Evolutionary conservation across 1,140 invertebrate genomes (phyloP), one percentile per base, ranked within the genome.

Genomic region (Copidosoma floridanum): DNA sequence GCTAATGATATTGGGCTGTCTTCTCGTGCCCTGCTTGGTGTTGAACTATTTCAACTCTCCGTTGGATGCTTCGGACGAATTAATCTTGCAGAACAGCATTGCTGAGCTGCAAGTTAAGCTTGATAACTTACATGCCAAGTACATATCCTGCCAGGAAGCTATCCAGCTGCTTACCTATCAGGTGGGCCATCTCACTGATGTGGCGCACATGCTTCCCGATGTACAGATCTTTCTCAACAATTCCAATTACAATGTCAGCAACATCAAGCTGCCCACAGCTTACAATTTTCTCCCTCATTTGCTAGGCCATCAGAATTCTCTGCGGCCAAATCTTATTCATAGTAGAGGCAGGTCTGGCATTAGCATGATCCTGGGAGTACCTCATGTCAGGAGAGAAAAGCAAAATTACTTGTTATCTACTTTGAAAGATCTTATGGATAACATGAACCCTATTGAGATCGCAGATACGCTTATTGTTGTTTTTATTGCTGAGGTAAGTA

Each of bases 241-340:
- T 51, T 64, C 66, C 27, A 75, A 69, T 24, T 73, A 75, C 8
- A 80, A 79, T 55, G 56, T 74, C 7, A 77, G 76, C 2, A 78
- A 69, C 46, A 72, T 80, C 26, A 79, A 78, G 46, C 76, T 92
- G 44, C 91, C 92, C 11, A 89, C 89, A 53, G 86, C 92, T 50
- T 94, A 90, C 77, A 88, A 91, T 69, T 93, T 95, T 70, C 80
- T 97, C 46, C 94, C 95, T 1, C 92, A 97, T 80, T 82, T 97
- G 20, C 82, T 93, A 41, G 88, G 90, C 43, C 86, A 91, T 72
- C 87, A 89, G 0, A 84, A 85, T 64, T 92, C 91, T 68, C 78
- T 95, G 37, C 82, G 86, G 40, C 92, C 94, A 7, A 88, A 89
- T 8, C 93, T 89, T 73, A 82, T 89, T 53, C 81, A 93, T 65